These are phyloP conservation scores for Triplophysa tibetana DNA, from an alignment of 2,113 vertebrate species.

Conservation along the genomic window DNA sequence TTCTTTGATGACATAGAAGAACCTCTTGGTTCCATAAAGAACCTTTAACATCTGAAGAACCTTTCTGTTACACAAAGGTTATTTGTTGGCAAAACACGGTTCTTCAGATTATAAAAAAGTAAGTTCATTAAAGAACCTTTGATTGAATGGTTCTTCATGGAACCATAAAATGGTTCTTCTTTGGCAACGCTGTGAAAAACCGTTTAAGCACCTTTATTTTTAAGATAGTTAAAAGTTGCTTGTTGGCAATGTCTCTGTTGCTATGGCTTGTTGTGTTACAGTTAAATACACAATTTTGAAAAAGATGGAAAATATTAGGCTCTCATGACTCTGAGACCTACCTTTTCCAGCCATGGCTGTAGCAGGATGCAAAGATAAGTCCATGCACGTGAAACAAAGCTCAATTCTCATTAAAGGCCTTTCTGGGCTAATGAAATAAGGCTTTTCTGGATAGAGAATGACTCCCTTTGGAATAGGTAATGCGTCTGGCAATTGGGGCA, in stretches of 20 bases:
- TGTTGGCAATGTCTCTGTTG: not conserved
- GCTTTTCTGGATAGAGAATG: slow-evolving; percentile 51
- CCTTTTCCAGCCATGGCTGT: slow-evolving; percentile 2
- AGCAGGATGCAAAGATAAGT: slow-evolving; percentile 32
- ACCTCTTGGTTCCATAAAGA: no score
- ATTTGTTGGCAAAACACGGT: no score
- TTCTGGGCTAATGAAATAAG: slow-evolving; percentile 56
- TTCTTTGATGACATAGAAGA: no score
- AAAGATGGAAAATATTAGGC: slow-evolving; percentile 28
- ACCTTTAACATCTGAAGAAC: no score
- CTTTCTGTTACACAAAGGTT: no score
- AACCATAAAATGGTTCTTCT: no score
- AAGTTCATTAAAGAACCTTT: no score
- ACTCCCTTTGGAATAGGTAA: slow-evolving; percentile 47
- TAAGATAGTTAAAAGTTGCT: no score
- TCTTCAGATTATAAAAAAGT: no score
- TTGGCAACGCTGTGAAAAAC: no score
- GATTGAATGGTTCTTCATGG: no score
- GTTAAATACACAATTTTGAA: slow-evolving; percentile 30
- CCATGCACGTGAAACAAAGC: slow-evolving; percentile 47
- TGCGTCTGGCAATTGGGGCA: slow-evolving; percentile 56
- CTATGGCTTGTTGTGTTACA: slow-evolving; percentile 24
- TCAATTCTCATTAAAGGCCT: slow-evolving; percentile 49
- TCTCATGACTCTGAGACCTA: not conserved
- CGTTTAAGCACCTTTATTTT: no score